phyloP scores from a whole-genome alignment of 2,113 vertebrate species.

The Hyla sarda region DNA sequence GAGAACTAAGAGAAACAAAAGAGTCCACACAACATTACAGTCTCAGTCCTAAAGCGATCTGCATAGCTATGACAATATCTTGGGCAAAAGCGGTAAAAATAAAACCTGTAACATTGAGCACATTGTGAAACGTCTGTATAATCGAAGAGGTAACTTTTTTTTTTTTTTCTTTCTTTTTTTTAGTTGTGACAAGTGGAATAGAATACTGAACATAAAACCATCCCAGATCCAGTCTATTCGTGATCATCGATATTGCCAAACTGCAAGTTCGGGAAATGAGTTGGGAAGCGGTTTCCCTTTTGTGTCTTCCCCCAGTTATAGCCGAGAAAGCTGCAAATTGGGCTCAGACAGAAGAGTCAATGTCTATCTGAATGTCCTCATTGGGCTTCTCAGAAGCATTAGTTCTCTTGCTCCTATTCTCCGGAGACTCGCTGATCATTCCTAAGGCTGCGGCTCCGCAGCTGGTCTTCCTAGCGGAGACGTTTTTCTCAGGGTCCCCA shows the following conservation, averaged over 20 bases:
- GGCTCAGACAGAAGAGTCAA: conserved; percentile 36
- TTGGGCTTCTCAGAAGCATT: conserved; percentile 67
- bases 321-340: not conserved
- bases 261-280: conserved; percentile 26
- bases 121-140: not conserved
- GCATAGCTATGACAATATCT: not conserved
- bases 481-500: conserved; percentile 77
- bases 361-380: conserved; percentile 27
- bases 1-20: not conserved
- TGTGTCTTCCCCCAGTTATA: not conserved
- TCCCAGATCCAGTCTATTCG: not conserved
- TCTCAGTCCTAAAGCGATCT: not conserved
- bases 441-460: conserved; percentile 77
- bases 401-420: conserved; percentile 78
- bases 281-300: conserved; percentile 1
- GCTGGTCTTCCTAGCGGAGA: conserved; percentile 68
- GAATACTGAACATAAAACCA: conserved; percentile 12
- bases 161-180: not conserved
- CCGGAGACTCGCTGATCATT: conserved; percentile 80
- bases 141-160: conserved; percentile 16
- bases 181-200: not conserved
- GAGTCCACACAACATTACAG: not conserved
- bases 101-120: conserved; percentile 36
- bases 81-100: not conserved
- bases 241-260: conserved; percentile 15